A percentile compares a stretch with the other conserved stretches of the same genome.
These are phyloP conservation scores for Acanthochromis polyacanthus DNA, from an alignment of 2,113 vertebrate genomes.

Conservation along the genomic window DNA sequence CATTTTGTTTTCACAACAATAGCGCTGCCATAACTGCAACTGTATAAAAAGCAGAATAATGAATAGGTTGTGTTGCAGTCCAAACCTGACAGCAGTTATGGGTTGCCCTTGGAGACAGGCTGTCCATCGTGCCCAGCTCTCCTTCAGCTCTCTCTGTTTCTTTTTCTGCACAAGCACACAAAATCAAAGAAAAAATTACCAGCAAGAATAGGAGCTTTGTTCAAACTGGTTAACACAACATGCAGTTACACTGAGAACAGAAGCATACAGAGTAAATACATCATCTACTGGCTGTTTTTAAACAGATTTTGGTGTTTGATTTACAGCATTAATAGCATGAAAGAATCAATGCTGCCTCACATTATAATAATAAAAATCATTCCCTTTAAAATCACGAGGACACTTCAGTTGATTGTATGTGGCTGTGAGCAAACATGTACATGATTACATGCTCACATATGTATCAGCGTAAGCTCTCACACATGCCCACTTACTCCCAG, in stretches of 20 bases:
- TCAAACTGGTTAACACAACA: not conserved
- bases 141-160: slow-evolving; percentile 82
- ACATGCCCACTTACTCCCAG: slow-evolving; percentile 26
- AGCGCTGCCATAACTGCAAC: slow-evolving; percentile 40
- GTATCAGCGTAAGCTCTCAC: slow-evolving; percentile 24
- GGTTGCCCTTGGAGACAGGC: slow-evolving; percentile 85
- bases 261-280: not conserved
- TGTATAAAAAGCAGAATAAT: slow-evolving; percentile 51
- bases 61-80: slow-evolving; percentile 57
- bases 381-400: not conserved
- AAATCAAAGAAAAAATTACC: slow-evolving; percentile 34
- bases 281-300: not conserved
- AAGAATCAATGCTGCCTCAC: not conserved
- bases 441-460: slow-evolving; percentile 17
- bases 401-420: not conserved
- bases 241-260: not conserved
- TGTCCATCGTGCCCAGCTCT: slow-evolving; percentile 85
- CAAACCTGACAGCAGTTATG: slow-evolving; percentile 83
- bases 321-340: not conserved
- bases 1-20: slow-evolving; percentile 47
- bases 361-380: not conserved
- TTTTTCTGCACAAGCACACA: slow-evolving; percentile 76
- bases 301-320: not conserved
- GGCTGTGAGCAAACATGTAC: not conserved
- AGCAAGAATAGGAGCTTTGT: slow-evolving; percentile 30